A percentile compares a stretch with the other conserved stretches of the same genome.
These are phyloP conservation scores for Chiloscyllium punctatum DNA, from an alignment of 2,797 vertebrate genomes.

Conservation along the genomic window DNA sequence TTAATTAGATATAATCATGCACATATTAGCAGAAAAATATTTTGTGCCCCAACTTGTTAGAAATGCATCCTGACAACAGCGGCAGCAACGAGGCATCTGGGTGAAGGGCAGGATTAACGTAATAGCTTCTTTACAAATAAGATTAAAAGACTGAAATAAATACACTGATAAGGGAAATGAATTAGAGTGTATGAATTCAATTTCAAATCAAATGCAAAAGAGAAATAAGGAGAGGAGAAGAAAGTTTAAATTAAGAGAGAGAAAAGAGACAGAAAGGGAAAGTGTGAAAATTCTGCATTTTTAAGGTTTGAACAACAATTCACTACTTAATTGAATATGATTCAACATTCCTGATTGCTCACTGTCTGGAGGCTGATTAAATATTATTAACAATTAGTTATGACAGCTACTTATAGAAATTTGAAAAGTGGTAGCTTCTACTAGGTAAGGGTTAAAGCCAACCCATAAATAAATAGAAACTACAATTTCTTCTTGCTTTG, in stretches of 20 bases:
- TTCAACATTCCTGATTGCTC: background rate
- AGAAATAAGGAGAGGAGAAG: background rate
- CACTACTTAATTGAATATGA: background rate
- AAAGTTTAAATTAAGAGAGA: background rate
- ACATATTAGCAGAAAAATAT: background rate
- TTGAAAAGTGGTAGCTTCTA: background rate
- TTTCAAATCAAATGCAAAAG: background rate
- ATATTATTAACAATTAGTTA: background rate
- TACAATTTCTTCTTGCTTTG: background rate
- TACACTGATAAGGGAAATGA: background rate
- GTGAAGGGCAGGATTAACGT: background rate
- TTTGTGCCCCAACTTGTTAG: background rate
- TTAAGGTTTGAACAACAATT: background rate
- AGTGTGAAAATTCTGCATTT: background rate
- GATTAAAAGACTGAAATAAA: background rate
- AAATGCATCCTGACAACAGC: background rate
- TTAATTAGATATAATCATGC: background rate
- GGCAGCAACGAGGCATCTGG: background rate
- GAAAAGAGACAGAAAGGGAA: background rate
- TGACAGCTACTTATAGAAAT: background rate
- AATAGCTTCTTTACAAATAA: background rate
- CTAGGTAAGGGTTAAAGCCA: background rate
- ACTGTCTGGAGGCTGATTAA: background rate
- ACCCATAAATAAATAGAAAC: background rate
- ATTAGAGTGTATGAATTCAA: background rate